Evolutionary conservation across 2,888 invertebrate genomes (phyloP).

Genomic region (Leptopilina syphax): DNA sequence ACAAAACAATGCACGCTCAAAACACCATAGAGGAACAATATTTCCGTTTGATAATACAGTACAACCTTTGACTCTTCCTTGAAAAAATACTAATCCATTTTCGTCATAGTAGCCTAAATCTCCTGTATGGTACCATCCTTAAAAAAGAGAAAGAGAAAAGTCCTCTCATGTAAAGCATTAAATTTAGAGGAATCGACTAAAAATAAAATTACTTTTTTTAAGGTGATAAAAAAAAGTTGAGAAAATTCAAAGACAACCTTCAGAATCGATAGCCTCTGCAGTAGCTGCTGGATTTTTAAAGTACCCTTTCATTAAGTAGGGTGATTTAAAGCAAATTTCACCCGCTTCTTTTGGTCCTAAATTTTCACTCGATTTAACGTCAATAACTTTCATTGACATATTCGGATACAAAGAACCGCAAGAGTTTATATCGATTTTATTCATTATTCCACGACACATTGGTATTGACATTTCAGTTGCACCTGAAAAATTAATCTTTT

Average conservation of each 20-base stretch:
- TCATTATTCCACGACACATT: constrained; percentile 17
- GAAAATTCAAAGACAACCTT: constrained; percentile 46
- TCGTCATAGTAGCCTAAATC: constrained; percentile 2
- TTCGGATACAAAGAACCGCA: constrained; percentile 49
- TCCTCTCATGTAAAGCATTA: no score
- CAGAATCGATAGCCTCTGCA: constrained; percentile 54
- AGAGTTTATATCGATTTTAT: constrained; percentile 40
- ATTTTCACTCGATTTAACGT: constrained; percentile 38
- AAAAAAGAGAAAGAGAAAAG: no score
- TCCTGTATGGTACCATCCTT: constrained; percentile 19
- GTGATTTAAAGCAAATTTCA: constrained; percentile 53
- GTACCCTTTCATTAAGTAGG: constrained; percentile 54
- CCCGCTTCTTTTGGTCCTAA: constrained; percentile 52
- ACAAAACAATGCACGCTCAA: not conserved
- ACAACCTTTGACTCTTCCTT: constrained; percentile 4
- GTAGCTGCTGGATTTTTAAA: constrained; percentile 53
- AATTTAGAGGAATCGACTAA: no score
- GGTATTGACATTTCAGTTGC: constrained; percentile 51
- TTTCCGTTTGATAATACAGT: not conserved
- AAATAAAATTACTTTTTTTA: no score
- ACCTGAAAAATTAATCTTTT: constrained; percentile 30
- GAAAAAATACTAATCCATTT: not conserved
- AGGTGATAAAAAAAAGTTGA: no score
- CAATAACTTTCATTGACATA: constrained; percentile 53
- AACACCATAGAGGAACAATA: not conserved